These are phyloP conservation scores for Cataglyphis livida DNA, from an alignment of 2,888 invertebrate genomes.

Conservation along the genomic window DNA sequence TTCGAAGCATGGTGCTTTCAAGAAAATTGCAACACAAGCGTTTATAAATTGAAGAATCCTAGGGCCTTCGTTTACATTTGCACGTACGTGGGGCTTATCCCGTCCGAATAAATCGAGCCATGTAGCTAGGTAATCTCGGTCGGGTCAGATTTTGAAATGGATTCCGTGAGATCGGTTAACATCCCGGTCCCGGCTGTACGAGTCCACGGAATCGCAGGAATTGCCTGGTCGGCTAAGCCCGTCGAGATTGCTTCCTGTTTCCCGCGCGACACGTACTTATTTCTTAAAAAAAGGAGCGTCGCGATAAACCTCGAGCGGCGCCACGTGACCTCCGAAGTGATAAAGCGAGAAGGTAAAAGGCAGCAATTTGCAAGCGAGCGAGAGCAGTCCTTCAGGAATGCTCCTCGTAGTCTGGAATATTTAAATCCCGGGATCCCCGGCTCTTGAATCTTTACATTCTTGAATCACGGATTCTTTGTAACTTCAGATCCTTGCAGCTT, in stretches of 20 bases:
- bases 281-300: conserved; percentile 60
- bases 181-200: conserved; percentile 44
- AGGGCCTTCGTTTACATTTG: conserved; percentile 40
- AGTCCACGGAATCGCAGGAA: conserved; percentile 68
- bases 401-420: conserved; percentile 40
- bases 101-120: conserved; percentile 49
- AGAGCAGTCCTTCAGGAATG: conserved; percentile 30
- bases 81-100: conserved; percentile 24
- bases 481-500: not conserved
- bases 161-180: conserved; percentile 61
- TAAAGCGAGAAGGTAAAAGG: conserved; percentile 12
- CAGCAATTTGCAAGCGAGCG: conserved; percentile 22
- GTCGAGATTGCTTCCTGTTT: conserved; percentile 80
- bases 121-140: conserved; percentile 59
- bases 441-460: conserved; percentile 31
- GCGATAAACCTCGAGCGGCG: conserved; percentile 65
- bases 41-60: conserved; percentile 23
- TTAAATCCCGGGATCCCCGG: conserved; percentile 23
- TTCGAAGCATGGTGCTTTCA: not conserved
- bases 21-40: not conserved
- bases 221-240: conserved; percentile 76
- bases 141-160: conserved; percentile 64
- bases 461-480: conserved; percentile 29
- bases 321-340: conserved; percentile 16
- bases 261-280: conserved; percentile 76